Evolutionary conservation across 2,888 invertebrate genomes (phyloP).

Genomic region (Bhutanitis thaidina): DNA sequence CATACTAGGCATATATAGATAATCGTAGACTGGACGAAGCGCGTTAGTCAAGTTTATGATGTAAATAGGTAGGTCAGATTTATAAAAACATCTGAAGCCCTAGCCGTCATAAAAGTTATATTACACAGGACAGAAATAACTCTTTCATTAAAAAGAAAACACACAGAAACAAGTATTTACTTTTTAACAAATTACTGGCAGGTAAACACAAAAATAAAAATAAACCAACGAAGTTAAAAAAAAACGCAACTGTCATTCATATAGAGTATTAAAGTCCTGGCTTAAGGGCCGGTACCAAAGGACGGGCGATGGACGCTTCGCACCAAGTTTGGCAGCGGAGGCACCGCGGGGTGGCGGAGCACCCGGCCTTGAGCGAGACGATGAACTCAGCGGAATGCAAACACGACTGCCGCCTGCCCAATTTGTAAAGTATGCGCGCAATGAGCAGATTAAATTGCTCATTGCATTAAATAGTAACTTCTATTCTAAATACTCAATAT

Average conservation of each 20-base stretch:
- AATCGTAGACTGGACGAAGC: too few relatives aligned
- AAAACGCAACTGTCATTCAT: not conserved
- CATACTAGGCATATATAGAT: too few relatives aligned
- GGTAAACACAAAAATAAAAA: not conserved
- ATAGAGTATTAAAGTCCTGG: not conserved
- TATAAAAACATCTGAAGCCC: too few relatives aligned
- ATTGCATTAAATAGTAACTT: slow-evolving; percentile 14
- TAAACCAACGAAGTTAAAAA: not conserved
- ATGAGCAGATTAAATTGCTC: slow-evolving; percentile 24
- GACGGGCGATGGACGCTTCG: slow-evolving; percentile 2
- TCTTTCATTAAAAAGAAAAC: not conserved
- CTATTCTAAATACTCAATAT: too few relatives aligned
- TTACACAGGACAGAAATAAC: too few relatives aligned
- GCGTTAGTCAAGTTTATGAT: too few relatives aligned
- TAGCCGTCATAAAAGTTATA: too few relatives aligned
- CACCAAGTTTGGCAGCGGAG: slow-evolving; percentile 34
- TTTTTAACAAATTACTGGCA: not conserved
- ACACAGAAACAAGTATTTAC: too few relatives aligned
- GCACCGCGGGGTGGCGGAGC: slow-evolving; percentile 51
- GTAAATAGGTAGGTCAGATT: too few relatives aligned
- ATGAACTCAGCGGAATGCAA: slow-evolving; percentile 71
- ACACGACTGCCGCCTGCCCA: slow-evolving; percentile 61
- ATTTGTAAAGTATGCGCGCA: slow-evolving; percentile 38
- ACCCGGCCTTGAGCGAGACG: slow-evolving; percentile 62
- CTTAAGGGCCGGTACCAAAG: slow-evolving; percentile 4